Base-by-base conservation (phyloP, 2,888 invertebrate genomes). In the Theretra japonica region DNA sequence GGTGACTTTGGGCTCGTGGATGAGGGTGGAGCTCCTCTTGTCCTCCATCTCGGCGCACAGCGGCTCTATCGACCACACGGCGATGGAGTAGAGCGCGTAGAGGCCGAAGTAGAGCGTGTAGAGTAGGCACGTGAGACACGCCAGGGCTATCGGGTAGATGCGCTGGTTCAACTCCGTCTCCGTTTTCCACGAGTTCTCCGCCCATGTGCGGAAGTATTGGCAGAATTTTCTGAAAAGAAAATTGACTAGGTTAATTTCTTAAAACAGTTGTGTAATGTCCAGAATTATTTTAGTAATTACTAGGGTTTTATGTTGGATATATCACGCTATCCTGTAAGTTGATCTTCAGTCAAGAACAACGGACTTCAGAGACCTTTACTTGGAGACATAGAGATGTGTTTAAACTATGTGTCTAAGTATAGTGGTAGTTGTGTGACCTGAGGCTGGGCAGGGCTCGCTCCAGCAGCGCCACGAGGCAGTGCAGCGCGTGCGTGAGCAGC, bases 41-140 rank as follows among this genome's bases (percentile, higher is more conserved):
- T 41, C 74, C 19, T 81, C 83, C 17, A 85, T 85, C 4, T 79
- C 81, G 0, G 75, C 15, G 74, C 85, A 82, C 2, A 92, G 82
- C 15, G 94, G 93, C 77, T 90, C 90, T 0, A 90, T 78, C 65
- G 91, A 77, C 94, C 94, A 94, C 71, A 88, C 76, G 0, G 87
- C 82, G 0, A 84, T 72, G 7, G 85, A 80, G 82, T 90, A 80
- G 17, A 81, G 28, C 0, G 80, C 80, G 80, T 80, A 86, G 56
- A 90, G 80, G 0, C 72, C 76, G 76, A 79, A 85, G 87, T 91
- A 91, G 8, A 85, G 41, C 0, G 77, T 70, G 89, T 93, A 92
- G 60, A 90, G 79, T 19, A 83, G 21, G 0, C 79, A 88, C 2
- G 91, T 89, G 6, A 80, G 8, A 1, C 72, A 50, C 2, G 86